Evolutionary conservation across 1,140 invertebrate genomes (phyloP).

Genomic region (Diachasmimorpha longicaudata): DNA sequence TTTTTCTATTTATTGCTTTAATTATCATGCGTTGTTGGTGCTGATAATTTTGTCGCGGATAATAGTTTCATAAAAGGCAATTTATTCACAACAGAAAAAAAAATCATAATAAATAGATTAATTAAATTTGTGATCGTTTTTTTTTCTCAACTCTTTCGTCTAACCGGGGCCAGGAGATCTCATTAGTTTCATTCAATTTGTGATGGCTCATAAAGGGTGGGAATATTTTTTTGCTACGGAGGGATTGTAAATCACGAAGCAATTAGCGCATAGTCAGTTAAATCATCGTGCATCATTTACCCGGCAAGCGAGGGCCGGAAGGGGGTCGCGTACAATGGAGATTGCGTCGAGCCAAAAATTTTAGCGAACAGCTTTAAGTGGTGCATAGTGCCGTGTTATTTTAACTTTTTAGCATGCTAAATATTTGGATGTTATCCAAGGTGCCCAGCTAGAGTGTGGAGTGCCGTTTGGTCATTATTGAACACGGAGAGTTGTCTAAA

Average conservation of each 20-base stretch:
- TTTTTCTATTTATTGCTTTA: too few relatives aligned
- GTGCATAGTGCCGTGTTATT: constrained; percentile 26
- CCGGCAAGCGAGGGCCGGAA: background rate
- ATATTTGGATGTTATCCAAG: constrained; percentile 28
- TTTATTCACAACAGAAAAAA: too few relatives aligned
- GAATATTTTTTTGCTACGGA: background rate
- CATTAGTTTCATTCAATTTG: too few relatives aligned
- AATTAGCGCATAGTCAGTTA: background rate
- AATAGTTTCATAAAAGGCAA: too few relatives aligned
- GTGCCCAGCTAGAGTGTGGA: constrained; percentile 14
- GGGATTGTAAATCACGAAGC: background rate
- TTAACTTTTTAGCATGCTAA: constrained; percentile 31
- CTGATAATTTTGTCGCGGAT: too few relatives aligned
- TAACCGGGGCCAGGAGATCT: too few relatives aligned
- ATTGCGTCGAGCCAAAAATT: constrained; percentile 13
- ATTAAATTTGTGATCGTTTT: too few relatives aligned
- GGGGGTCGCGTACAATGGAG: too few relatives aligned
- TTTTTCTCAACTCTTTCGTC: too few relatives aligned
- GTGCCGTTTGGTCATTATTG: constrained; percentile 23
- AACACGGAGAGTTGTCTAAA: background rate
- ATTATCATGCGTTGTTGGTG: too few relatives aligned
- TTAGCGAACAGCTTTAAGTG: constrained; percentile 3
- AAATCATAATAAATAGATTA: too few relatives aligned
- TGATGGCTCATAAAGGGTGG: background rate
- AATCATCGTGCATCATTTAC: background rate